Evolutionary conservation across 1,140 invertebrate genomes (phyloP).

Genomic region (Drosophila nebulosa): DNA sequence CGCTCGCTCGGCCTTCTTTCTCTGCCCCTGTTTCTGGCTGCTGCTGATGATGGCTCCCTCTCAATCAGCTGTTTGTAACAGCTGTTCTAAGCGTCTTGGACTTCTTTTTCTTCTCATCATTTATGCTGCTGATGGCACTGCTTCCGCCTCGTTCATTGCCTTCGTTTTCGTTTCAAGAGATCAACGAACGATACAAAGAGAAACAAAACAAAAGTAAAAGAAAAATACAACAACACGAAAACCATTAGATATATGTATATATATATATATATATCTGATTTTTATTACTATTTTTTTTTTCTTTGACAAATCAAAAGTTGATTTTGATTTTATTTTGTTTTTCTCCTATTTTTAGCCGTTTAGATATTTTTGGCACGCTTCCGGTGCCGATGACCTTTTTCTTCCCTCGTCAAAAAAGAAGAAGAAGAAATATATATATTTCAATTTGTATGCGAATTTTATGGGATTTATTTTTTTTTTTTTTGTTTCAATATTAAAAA

Average conservation of each 20-base stretch:
- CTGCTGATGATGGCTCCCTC: neutral
- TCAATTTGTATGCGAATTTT: slow-evolving; percentile 30
- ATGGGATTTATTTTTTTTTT: slow-evolving; percentile 26
- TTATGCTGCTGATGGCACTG: neutral
- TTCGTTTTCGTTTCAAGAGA: slow-evolving; percentile 11
- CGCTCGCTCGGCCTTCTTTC: neutral
- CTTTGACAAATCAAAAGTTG: slow-evolving; percentile 2
- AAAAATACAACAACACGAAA: neutral
- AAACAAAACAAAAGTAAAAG: slow-evolving; percentile 3
- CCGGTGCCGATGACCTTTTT: slow-evolving; percentile 69
- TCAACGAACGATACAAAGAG: slow-evolving; percentile 4
- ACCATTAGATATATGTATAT: neutral
- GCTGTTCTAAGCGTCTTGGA: slow-evolving; percentile 35
- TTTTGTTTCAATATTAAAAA: slow-evolving; percentile 7
- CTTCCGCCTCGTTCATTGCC: slow-evolving; percentile 41
- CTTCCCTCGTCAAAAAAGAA: neutral
- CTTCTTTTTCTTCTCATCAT: neutral
- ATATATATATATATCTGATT: neutral
- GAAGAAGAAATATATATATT: neutral
- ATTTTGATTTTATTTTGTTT: neutral
- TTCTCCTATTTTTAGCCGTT: slow-evolving; percentile 57
- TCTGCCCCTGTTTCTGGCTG: neutral
- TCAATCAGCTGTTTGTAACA: slow-evolving; percentile 30
- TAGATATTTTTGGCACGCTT: slow-evolving; percentile 76
- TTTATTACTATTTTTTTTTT: neutral